Base-by-base conservation (phyloP, 2,113 vertebrate genomes). In the Sphaerodactylus townsendi region DNA sequence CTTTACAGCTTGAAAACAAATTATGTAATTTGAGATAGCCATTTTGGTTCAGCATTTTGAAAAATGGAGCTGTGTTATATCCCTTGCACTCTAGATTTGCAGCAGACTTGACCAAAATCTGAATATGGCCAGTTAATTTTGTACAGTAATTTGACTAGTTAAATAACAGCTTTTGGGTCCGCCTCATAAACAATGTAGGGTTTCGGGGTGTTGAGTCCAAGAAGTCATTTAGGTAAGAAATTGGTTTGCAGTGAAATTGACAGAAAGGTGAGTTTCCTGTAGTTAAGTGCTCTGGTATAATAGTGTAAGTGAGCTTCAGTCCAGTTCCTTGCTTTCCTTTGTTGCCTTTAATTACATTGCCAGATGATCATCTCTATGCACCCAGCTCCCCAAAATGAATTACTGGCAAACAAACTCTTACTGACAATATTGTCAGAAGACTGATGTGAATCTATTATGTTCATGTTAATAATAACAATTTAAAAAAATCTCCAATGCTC, bases 261-360 rank as follows among this genome's bases (percentile, higher is more conserved):
- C 66, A 76, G 81, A 69, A 39, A 3, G 3, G 41, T 44, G 81
- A 2, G 41, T 41, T 88, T 68, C 87, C 65, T 50, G 59, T 86
- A 80, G 85, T 13, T 85, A 77, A 50, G 46, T 85, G 13, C 77
- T 68, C 80, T 35, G 76, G 3, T 44, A 74, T 83, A 85, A 81
- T 70, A 17, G 44, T 21, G 62, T 87, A 80, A 82, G 50, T 28
- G 81, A 44, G 37, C 25, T 82, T 88, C 87, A 88, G 92, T 92
- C 89, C 87, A 88, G 33, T 78, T 89, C 90, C 37, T 78, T 30
- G 11, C 37, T 84, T 78, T 90, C 78, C 69, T 78, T 89, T 90
- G 84, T 87, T 93, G 79, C 68, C 62, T 93, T 94, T 95, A 95
- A 95, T 93, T 94, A 94, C 92, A 76, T 93, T 93, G 93, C 93